Base-by-base conservation (phyloP, 1,140 invertebrate species). In the Holotrichia oblita region DNA sequence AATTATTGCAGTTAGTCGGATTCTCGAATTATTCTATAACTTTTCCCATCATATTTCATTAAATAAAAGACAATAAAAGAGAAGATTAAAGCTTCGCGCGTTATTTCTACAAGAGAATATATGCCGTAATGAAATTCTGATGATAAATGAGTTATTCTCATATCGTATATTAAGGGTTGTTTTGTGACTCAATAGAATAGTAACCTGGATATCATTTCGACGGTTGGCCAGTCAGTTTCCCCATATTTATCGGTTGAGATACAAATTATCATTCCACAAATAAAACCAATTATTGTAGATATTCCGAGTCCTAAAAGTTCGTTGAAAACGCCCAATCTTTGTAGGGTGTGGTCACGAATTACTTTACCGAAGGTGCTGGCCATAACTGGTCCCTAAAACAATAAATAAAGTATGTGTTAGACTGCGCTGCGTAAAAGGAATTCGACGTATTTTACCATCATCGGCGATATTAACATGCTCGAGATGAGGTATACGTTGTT, bases 401-500 rank as follows among this genome's bases (percentile, higher is more conserved):
- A 41, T 24, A 76, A 78, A 20, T 76, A 74, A 78, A 61, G 14
- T 12, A 27, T 34, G 24, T 14, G 22, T 8, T 69, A 69, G 22
- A 34, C 4, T 34, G 27, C 27, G 27, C 27, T n/a, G n/a, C n/a
- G n/a, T n/a, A 34, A 34, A 34, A 2, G 27, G 27, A 34, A 34
- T 34, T 34, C 12, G 20, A 34, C 22, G 59, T 69, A 27, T 69
- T 48, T 87, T 87, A 92, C 92, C 93, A 95, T 95, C 2, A 95
- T 86, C 0, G 94, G 94, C 0, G 93, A 95, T 40, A 95, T 92
- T 1, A 95, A 87, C 93, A 95, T 95, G 83, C 92, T 93, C 41
- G 93, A 93, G 4, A 94, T 92, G 34, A 95, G 83, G 79, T 91
- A 89, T 12, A 94, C 91, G 8, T 91, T 91, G 81, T 92, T 95